Evolutionary conservation across 2,888 invertebrate species (phyloP).

Genomic region (Capitulum mitella): DNA sequence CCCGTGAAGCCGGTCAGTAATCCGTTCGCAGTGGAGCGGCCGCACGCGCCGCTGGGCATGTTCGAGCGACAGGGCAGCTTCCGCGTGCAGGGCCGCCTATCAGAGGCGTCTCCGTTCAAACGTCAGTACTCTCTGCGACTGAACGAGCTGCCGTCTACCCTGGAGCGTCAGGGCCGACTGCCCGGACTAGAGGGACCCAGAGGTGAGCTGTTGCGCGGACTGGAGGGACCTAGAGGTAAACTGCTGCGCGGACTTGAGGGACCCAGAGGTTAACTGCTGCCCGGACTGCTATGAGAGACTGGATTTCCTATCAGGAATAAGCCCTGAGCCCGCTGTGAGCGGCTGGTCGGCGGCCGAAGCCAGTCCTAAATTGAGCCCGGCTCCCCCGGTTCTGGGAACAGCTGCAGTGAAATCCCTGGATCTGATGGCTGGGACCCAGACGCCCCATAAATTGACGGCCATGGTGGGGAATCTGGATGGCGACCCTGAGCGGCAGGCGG

Average conservation of each 20-base stretch:
- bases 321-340: no score
- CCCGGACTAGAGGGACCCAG: constrained; percentile 31
- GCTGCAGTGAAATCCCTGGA: no score
- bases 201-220: constrained; percentile 31
- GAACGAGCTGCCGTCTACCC: constrained; percentile 88
- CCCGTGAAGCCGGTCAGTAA: constrained; percentile 57
- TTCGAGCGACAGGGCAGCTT: constrained; percentile 92
- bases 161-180: constrained; percentile 57
- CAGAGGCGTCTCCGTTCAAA: constrained; percentile 74
- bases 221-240: constrained; percentile 1
- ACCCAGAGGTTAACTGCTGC: neutral
- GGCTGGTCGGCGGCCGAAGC: no score
- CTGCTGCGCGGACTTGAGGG: constrained; percentile 31
- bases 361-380: no score
- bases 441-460: no score
- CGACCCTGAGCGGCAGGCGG: no score
- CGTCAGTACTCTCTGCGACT: constrained; percentile 90
- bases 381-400: no score
- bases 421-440: no score
- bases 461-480: no score
- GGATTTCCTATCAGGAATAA: no score
- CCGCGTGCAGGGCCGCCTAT: constrained; percentile 52
- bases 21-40: constrained; percentile 89
- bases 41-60: constrained; percentile 90
- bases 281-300: constrained; percentile 33